Evolutionary conservation across 2,888 invertebrate genomes (phyloP).

Genomic region (Caenorhabditis sp.): DNA sequence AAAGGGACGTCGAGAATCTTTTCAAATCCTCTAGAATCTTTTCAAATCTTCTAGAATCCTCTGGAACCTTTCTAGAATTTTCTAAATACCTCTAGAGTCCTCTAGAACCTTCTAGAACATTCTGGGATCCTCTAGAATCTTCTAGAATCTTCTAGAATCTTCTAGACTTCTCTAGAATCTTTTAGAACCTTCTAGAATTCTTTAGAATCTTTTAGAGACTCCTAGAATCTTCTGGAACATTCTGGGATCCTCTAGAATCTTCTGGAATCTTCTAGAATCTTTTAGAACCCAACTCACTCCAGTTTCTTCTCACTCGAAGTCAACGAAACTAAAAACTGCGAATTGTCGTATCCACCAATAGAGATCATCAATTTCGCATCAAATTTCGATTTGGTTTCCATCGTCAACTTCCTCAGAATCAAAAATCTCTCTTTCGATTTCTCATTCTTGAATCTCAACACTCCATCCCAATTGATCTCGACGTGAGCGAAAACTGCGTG

Average conservation of each 20-base stretch:
- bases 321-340: not conserved
- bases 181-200: not conserved
- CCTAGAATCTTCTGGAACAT: not conserved
- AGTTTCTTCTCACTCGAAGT: not conserved
- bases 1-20: not conserved
- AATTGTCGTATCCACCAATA: not conserved
- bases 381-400: not conserved
- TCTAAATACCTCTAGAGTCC: not conserved
- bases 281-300: conserved; percentile 5
- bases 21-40: not conserved
- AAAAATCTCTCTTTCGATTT: not conserved
- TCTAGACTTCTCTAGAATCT: not conserved
- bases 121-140: not conserved
- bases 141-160: not conserved
- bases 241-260: not conserved
- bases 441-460: not conserved
- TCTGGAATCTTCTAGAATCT: not conserved
- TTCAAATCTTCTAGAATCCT: not conserved
- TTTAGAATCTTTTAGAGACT: not conserved
- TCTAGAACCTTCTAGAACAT: not conserved
- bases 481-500: not conserved
- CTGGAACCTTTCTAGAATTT: not conserved
- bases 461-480: conserved; percentile 1
- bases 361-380: conserved; percentile 7
- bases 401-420: not conserved